A percentile compares a stretch with the other conserved stretches of the same genome.
Evolutionary conservation across 2,797 vertebrate genomes (phyloP).

Genomic region (Heteromormyrus szaboi): DNA sequence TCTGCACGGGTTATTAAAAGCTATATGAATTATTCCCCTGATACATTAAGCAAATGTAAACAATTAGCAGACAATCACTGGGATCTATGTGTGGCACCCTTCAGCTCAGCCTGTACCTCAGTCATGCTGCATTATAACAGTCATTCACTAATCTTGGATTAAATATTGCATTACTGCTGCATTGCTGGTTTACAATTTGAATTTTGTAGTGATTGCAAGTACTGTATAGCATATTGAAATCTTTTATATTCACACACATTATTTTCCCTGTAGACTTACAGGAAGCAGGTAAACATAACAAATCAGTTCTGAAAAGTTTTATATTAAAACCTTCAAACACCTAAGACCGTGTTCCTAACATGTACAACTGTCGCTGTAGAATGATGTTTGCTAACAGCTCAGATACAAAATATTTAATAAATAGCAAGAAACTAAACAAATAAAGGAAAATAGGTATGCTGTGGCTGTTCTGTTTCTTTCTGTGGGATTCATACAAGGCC

Average conservation of each 20-base stretch:
- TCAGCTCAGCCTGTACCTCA: background rate
- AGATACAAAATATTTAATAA: background rate
- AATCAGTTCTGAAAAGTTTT: background rate
- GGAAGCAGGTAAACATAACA: background rate
- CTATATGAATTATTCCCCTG: background rate
- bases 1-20: background rate
- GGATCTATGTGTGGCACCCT: background rate
- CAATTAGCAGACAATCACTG: background rate
- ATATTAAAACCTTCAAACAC: background rate
- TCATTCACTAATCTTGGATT: background rate
- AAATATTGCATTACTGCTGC: background rate
- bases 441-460: background rate
- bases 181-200: background rate
- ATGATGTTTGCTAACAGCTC: background rate
- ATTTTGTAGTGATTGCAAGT: background rate
- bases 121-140: background rate
- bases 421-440: background rate
- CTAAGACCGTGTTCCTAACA: background rate
- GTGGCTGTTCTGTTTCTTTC: background rate
- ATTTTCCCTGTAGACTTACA: background rate
- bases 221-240: background rate
- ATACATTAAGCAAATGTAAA: constrained; percentile 1
- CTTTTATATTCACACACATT: background rate
- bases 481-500: background rate
- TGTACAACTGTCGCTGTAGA: background rate